Percentiles rank a stretch among this genome's conserved stretches.
Conservation (phyloP, 2,888 invertebrate species). For the Drosophila pseudotakahashii region DNA sequence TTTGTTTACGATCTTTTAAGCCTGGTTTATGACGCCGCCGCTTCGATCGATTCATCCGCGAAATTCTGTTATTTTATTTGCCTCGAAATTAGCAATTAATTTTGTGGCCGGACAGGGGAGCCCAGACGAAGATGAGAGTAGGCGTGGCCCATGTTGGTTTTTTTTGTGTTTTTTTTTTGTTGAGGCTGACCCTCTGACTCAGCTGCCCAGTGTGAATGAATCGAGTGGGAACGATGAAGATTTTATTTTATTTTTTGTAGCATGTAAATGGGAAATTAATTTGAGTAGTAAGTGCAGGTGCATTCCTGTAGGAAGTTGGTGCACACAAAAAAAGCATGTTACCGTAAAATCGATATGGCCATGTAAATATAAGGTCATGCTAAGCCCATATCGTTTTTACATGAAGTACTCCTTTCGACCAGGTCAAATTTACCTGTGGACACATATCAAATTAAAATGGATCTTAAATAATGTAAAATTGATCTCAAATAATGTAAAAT, state of each 20-base stretch:
- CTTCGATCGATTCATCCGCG: constrained; percentile 58
- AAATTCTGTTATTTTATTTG: constrained; percentile 42
- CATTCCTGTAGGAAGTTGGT: constrained; percentile 3
- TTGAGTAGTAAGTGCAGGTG: constrained; percentile 46
- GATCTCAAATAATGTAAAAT: no score
- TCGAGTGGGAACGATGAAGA: constrained; percentile 1
- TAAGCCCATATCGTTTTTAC: no score
- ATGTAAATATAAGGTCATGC: no score
- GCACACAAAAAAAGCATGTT: no score
- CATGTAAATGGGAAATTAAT: constrained; percentile 2
- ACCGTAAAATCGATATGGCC: no score
- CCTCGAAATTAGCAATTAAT: constrained; percentile 74
- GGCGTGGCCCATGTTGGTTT: constrained; percentile 58
- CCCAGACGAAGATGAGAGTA: constrained; percentile 23
- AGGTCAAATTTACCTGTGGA: no score
- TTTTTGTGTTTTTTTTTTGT: constrained; percentile 34
- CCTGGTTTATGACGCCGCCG: constrained; percentile 71
- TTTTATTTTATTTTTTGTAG: neutral
- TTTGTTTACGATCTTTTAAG: constrained; percentile 71
- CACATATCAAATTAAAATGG: no score
- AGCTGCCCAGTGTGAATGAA: constrained; percentile 1
- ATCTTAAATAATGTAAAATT: no score
- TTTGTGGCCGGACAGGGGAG: constrained; percentile 12
- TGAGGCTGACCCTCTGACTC: constrained; percentile 10
- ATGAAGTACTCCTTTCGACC: no score